A percentile compares a stretch with the other conserved stretches of the same genome.
These are phyloP conservation scores for Pelochelys cantorii DNA, from an alignment of 2,797 vertebrate species.

Conservation along the genomic window DNA sequence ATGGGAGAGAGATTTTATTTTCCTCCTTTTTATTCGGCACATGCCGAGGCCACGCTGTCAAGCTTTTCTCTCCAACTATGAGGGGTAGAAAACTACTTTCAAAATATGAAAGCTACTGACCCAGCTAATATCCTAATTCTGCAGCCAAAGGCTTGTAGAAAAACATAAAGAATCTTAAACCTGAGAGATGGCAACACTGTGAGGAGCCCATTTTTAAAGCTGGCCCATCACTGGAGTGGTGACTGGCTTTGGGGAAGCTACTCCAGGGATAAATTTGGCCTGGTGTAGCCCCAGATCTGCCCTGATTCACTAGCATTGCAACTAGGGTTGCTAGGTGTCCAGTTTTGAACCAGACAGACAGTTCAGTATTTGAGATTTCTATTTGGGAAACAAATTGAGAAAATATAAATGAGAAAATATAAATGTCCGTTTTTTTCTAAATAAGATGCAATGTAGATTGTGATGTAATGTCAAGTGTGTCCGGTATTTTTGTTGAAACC, in stretches of 20 bases:
- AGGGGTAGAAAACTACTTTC: background rate
- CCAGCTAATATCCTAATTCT: background rate
- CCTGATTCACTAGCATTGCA: background rate
- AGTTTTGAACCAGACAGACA: too few species aligned
- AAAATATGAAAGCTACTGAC: background rate
- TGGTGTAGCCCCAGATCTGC: background rate
- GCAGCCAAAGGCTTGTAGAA: background rate
- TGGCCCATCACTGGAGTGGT: background rate
- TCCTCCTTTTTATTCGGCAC: background rate
- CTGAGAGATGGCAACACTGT: background rate
- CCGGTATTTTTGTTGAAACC: too few species aligned
- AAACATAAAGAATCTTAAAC: background rate
- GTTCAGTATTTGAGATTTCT: too few species aligned
- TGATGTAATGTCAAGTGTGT: too few species aligned
- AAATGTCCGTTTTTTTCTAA: too few species aligned
- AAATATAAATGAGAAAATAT: too few species aligned
- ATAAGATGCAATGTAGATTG: too few species aligned
- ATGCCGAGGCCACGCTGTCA: background rate
- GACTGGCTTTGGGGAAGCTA: background rate
- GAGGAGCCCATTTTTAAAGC: background rate
- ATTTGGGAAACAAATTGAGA: too few species aligned
- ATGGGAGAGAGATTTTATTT: background rate
- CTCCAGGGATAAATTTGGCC: background rate
- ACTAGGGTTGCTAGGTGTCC: background rate
- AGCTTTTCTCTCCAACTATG: background rate